Percentiles rank a stretch among this genome's conserved stretches.
phyloP scores from a whole-genome alignment of 2,888 invertebrate genomes.

The Pheosia gnoma region DNA sequence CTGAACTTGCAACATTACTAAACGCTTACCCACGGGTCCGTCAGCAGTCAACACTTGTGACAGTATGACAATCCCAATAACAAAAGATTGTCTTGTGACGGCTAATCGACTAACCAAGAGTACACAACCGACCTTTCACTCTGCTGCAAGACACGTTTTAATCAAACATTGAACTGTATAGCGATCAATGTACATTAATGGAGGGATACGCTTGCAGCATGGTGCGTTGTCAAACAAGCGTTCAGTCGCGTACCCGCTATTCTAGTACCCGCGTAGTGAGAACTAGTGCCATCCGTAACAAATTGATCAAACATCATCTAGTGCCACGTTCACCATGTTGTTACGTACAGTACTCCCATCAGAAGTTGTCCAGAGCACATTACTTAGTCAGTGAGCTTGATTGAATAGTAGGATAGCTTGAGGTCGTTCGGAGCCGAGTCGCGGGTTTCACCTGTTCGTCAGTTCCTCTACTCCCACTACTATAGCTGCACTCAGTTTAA shows the following conservation, averaged over 20 bases:
- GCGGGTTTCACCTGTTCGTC: slow-evolving; percentile 69
- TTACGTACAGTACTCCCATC: slow-evolving; percentile 74
- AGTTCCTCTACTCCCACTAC: slow-evolving; percentile 71
- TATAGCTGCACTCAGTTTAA: slow-evolving; percentile 74
- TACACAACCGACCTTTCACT: slow-evolving; percentile 78
- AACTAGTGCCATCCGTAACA: slow-evolving; percentile 77
- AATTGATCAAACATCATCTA: slow-evolving; percentile 76
- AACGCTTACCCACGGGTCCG: slow-evolving; percentile 79
- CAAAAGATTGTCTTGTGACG: slow-evolving; percentile 74
- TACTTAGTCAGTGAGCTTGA: slow-evolving; percentile 77
- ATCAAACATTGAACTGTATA: slow-evolving; percentile 26
- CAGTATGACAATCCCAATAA: slow-evolving; percentile 74
- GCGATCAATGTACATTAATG: slow-evolving; percentile 21
- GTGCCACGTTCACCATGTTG: slow-evolving; percentile 77
- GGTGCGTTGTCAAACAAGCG: slow-evolving; percentile 74
- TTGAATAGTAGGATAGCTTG: slow-evolving; percentile 79
- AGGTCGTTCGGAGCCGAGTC: slow-evolving; percentile 73
- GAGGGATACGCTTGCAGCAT: slow-evolving; percentile 69
- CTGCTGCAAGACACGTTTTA: slow-evolving; percentile 68
- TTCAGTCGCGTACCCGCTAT: slow-evolving; percentile 81
- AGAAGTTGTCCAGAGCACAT: slow-evolving; percentile 77
- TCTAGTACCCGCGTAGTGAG: slow-evolving; percentile 79
- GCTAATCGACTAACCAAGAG: slow-evolving; percentile 82
- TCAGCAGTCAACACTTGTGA: slow-evolving; percentile 79
- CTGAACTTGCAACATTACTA: slow-evolving; percentile 83